Base-by-base conservation (phyloP, 2,113 vertebrate species). In the Narcine bancroftii region DNA sequence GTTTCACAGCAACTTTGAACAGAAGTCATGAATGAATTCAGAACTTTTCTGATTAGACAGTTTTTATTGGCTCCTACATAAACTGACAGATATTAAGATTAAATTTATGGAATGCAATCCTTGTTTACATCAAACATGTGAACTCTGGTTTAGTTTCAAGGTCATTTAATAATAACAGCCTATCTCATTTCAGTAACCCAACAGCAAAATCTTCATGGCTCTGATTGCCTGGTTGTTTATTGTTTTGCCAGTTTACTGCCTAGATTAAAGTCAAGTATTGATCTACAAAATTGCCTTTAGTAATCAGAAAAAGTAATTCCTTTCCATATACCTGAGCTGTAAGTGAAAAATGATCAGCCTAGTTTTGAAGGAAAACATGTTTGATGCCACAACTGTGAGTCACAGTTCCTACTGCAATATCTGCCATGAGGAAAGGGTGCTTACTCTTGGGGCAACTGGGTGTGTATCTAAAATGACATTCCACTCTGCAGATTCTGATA, bases 41-140 rank as follows among this genome's bases (percentile, higher is more conserved):
- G 66, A 91, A 11, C 2, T 29, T 42, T 69, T 45, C 63, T 10
- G 17, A 47, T 5, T 47, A 65, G 39, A 89, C 65, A 66, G 4
- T 42, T 33, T 89, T 65, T 36, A 39, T 69, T 91, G 36, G 21
- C 21, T 91, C 24, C 9, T 1, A 66, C 11, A 91, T 24, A 66
- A 66, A 89, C 63, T 66, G 50, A 85, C 47, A 85, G 77, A 81
- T 81, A 63, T 91, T 91, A 71, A 91, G 60, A 91, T 91, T 91
- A 69, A 69, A 39, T 33, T 42, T 42, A 45, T 39, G 29, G 24
- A 39, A 45, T 91, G 39, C 45, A 47, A 69, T 69, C 39, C 29
- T 47, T 45, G 42, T 33, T 33, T 69, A 69, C 36, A 47, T 91
- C 11, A 69, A 69, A 91, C 69, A 24, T 47, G 26, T 47, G 71